Conservation (phyloP, 2,888 invertebrate species). For the Villa cingulata region DNA sequence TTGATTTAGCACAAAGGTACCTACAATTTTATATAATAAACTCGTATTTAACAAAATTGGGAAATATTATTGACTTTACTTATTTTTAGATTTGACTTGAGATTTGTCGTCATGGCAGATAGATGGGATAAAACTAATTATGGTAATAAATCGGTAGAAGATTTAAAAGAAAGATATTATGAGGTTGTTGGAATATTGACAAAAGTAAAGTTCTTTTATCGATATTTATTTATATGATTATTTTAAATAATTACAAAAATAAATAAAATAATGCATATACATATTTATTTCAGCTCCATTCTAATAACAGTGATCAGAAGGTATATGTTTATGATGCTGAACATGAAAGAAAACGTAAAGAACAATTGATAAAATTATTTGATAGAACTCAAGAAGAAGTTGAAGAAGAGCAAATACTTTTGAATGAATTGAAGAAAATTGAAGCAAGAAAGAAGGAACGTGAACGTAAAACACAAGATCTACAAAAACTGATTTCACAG, state of each 20-base stretch:
- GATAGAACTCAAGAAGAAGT: constrained; percentile 89
- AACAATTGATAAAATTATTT: constrained; percentile 82
- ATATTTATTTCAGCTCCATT: constrained; percentile 41
- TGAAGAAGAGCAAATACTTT: constrained; percentile 88
- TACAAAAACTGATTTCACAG: constrained; percentile 91
- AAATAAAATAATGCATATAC: no score
- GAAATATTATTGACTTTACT: not conserved
- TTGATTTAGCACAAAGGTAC: constrained; percentile 64
- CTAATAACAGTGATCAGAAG: constrained; percentile 61
- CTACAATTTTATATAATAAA: not conserved
- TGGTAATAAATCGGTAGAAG: constrained; percentile 72
- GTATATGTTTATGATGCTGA: constrained; percentile 83
- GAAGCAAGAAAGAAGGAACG: constrained; percentile 93
- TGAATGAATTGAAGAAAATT: constrained; percentile 85
- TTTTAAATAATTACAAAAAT: no score
- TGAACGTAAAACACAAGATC: constrained; percentile 94
- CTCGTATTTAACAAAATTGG: no score
- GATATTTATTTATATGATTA: not conserved
- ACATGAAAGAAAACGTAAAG: constrained; percentile 85
- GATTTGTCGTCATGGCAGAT: constrained; percentile 87
- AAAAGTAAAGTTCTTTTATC: constrained; percentile 43
- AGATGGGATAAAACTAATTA: constrained; percentile 79
- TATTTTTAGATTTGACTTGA: constrained; percentile 64
- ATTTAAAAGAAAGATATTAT: constrained; percentile 93
- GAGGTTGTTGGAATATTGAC: constrained; percentile 65